Base-by-base conservation (phyloP, 2,888 invertebrate genomes). In the Colletes collaris region DNA sequence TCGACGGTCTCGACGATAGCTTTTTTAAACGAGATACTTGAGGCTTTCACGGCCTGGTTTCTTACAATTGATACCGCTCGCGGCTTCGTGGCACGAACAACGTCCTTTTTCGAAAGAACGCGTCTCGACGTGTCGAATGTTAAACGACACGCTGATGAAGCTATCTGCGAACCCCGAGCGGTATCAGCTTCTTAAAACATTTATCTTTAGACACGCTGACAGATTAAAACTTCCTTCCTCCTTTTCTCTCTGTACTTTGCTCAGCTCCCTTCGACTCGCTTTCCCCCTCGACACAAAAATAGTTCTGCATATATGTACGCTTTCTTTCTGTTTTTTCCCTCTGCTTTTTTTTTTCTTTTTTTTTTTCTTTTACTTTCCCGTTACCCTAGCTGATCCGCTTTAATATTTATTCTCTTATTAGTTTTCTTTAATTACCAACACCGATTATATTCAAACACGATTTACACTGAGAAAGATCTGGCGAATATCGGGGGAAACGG, bases 381-480 rank as follows among this genome's bases (percentile, higher is more conserved):
- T 77, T 64, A 19, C 4, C 44, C 35, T 53, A 27, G 13, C 40
- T 50, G 46, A 53, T 73, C 49, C 19, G 16, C 11, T 40, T 52
- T 13, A 44, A 68, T 35, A 35, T 11, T 69, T 35, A 46, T 72
- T 58, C 40, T 63, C 46, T 35, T 76, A 19, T 74, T 75, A 77
- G 67, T 70, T 82, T 65, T 70, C 62, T 64, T 75, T 79, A 71
- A 67, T 64, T 85, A 81, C 85, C 86, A 84, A 90, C 89, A 90
- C 83, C 72, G 76, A 90, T 87, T 86, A 88, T 82, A 89, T 86
- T 87, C 86, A 86, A 46, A 89, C 86, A 88, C 87, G 81, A 89
- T 89, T 87, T 89, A 90, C 87, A 90, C 82, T 80, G 83, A 88
- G 81, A 86, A 76, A 84, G 83, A 83, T 75, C 77, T 85, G 82